Evolutionary conservation across 2,113 vertebrate species (phyloP).

Genomic region (Rana temporaria): DNA sequence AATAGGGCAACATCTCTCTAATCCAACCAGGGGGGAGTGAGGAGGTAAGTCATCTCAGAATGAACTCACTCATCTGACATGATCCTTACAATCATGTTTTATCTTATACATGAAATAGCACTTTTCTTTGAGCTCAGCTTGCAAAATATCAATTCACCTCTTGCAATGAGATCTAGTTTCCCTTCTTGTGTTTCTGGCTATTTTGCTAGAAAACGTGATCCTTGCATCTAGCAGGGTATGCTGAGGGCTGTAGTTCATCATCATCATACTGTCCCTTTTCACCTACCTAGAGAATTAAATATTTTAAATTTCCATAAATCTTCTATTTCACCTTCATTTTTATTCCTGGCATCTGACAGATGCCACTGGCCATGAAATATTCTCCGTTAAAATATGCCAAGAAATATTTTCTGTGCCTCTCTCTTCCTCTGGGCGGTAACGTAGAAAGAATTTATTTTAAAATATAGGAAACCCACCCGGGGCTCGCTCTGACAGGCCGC

Average conservation of each 20-base stretch:
- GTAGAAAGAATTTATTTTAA: conserved; percentile 27
- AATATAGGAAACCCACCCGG: conserved; percentile 31
- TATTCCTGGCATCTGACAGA: conserved; percentile 2
- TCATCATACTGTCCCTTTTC: not conserved
- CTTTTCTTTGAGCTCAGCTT: no score
- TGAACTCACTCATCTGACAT: no score
- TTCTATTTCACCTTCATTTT: conserved; percentile 15
- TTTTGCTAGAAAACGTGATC: no score
- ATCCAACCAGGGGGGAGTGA: no score
- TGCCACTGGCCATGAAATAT: not conserved
- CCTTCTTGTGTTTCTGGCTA: no score
- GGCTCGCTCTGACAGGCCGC: not conserved
- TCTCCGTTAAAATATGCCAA: not conserved
- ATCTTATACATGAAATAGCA: no score
- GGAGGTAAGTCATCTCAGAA: no score
- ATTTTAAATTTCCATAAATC: conserved; percentile 14
- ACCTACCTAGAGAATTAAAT: not conserved
- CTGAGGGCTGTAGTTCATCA: not conserved
- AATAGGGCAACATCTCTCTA: no score
- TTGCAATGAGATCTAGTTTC: no score
- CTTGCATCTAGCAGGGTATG: not conserved
- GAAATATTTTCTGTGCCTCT: not conserved
- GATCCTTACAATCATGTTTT: no score
- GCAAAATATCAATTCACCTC: no score
- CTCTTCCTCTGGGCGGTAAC: not conserved